phyloP scores from a whole-genome alignment of 2,888 invertebrate species.

The Nomada flava region DNA sequence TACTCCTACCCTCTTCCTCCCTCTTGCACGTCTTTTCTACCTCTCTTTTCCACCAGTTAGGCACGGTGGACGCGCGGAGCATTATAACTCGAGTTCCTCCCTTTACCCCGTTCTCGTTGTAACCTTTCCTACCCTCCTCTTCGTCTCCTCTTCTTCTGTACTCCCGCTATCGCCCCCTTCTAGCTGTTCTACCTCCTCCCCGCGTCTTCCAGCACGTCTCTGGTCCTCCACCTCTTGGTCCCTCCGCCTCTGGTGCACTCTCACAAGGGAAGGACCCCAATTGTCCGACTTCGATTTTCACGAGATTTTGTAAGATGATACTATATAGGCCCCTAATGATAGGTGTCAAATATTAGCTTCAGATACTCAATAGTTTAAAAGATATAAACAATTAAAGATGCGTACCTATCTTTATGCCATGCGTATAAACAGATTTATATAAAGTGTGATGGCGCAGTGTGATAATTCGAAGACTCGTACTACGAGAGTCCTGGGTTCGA shows the following conservation, averaged over 20 bases:
- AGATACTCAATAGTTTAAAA: too few relatives aligned
- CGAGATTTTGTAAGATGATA: too few relatives aligned
- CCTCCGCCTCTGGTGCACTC: constrained; percentile 36
- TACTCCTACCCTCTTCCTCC: constrained; percentile 21
- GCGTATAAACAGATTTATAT: too few relatives aligned
- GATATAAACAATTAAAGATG: too few relatives aligned
- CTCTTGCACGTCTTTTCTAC: constrained; percentile 17
- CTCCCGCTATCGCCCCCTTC: constrained; percentile 37
- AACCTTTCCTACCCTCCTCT: constrained; percentile 50
- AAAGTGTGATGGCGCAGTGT: too few relatives aligned
- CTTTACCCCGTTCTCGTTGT: constrained; percentile 30
- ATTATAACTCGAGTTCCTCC: constrained; percentile 73
- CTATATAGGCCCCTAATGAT: too few relatives aligned
- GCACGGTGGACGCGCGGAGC: constrained; percentile 77
- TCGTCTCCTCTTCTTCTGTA: constrained; percentile 37
- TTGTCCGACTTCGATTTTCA: too few relatives aligned
- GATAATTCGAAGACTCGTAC: too few relatives aligned
- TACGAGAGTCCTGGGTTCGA: too few relatives aligned
- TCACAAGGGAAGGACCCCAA: too few relatives aligned
- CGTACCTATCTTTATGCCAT: too few relatives aligned
- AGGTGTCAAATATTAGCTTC: too few relatives aligned
- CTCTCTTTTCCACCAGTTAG: constrained; percentile 48
- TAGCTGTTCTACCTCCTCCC: constrained; percentile 12
- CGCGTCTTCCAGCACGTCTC: constrained; percentile 9
- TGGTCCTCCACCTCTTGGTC: constrained; percentile 12